These are phyloP conservation scores for Ceraclea dissimilis DNA, from an alignment of 2,888 invertebrate genomes.

Conservation along the genomic window DNA sequence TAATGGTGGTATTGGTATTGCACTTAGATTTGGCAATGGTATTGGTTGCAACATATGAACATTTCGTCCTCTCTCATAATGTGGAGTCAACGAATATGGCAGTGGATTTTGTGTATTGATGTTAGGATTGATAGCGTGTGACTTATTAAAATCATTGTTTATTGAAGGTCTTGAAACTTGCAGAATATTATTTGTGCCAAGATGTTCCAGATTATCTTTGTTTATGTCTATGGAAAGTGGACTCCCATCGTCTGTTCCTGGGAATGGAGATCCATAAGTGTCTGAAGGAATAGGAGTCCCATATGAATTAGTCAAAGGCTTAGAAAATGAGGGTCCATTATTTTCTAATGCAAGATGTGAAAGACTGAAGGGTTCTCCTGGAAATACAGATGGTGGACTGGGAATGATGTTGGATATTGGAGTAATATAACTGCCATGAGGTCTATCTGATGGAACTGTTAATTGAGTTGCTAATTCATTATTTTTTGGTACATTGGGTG, in stretches of 20 bases:
- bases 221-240: not conserved
- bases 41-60: conserved; percentile 50
- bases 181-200: conserved; percentile 18
- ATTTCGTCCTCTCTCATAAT: conserved; percentile 31
- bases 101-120: conserved; percentile 7
- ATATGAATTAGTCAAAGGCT: conserved; percentile 23
- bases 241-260: conserved; percentile 25
- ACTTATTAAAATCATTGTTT: not conserved
- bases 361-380: conserved; percentile 26
- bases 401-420: conserved; percentile 13
- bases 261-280: conserved; percentile 35
- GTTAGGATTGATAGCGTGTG: conserved; percentile 1
- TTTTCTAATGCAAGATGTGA: conserved; percentile 13
- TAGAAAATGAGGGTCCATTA: conserved; percentile 23
- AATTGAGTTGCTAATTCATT: conserved; percentile 14
- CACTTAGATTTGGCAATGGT: conserved; percentile 57
- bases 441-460: conserved; percentile 8
- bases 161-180: conserved; percentile 14
- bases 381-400: conserved; percentile 16
- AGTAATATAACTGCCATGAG: conserved; percentile 12
- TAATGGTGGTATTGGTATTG: conserved; percentile 53
- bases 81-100: not conserved
- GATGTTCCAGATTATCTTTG: conserved; percentile 16
- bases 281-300: conserved; percentile 32
- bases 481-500: not conserved